Evolutionary conservation across 2,113 vertebrate genomes (phyloP).

Genomic region (Pica pica): DNA sequence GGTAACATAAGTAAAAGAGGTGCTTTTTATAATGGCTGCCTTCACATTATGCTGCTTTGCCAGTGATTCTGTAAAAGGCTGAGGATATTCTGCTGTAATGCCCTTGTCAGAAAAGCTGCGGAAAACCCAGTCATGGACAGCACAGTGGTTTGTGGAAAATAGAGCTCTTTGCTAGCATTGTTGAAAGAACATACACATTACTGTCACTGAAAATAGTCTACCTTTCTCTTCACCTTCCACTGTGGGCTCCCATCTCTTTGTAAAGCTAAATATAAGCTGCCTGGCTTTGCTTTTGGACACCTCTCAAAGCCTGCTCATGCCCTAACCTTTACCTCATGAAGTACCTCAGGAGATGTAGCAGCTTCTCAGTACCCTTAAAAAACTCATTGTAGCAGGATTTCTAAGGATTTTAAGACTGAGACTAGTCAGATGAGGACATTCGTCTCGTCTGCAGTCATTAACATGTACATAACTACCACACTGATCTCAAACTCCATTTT

Average conservation of each 20-base stretch:
- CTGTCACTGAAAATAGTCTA: neutral
- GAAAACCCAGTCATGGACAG: neutral
- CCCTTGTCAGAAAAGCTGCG: neutral
- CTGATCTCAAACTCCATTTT: neutral
- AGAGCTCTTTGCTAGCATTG: neutral
- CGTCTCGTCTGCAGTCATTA: neutral
- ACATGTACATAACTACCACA: neutral
- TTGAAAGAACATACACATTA: neutral
- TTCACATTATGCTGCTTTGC: neutral
- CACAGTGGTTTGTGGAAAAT: neutral
- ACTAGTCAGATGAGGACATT: neutral
- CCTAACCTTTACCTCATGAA: accelerated
- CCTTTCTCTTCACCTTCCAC: neutral
- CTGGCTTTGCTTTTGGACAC: neutral
- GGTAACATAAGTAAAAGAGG: neutral
- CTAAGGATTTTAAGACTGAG: neutral
- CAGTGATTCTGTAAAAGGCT: neutral
- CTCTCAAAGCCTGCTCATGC: neutral
- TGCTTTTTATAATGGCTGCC: neutral
- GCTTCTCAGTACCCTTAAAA: neutral
- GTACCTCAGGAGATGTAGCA: neutral
- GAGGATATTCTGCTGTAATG: neutral
- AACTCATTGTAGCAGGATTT: neutral
- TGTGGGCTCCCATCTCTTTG: neutral
- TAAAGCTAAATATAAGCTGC: neutral